Evolutionary conservation across 1,140 invertebrate genomes (phyloP).

Genomic region (Diplogasteroides magnus): DNA sequence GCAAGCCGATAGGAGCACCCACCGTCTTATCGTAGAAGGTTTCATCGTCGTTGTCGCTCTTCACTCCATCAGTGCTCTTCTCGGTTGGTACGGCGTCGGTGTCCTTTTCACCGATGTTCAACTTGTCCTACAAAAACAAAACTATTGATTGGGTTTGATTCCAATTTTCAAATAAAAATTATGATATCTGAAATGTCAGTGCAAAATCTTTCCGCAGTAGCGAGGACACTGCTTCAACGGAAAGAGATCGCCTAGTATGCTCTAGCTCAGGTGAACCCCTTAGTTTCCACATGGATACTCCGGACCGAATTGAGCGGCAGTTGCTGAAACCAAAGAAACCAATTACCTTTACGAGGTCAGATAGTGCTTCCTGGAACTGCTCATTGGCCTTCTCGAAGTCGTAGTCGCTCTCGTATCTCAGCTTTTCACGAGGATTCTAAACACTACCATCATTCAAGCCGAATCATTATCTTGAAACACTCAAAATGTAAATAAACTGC

Average conservation of each 20-base stretch:
- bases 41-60: conserved; percentile 48
- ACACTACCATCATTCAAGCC: neutral
- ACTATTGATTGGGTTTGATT: conserved; percentile 10
- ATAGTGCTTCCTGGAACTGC: conserved; percentile 71
- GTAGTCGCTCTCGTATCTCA: conserved; percentile 90
- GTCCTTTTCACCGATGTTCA: too few relatives aligned
- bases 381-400: conserved; percentile 96
- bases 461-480: neutral
- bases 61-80: conserved; percentile 15
- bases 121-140: conserved; percentile 12
- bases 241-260: neutral
- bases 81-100: neutral
- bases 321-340: conserved; percentile 2
- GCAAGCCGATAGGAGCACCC: neutral
- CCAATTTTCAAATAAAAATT: conserved; percentile 1
- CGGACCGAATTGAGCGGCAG: neutral
- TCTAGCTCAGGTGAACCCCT: neutral
- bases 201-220: neutral
- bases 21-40: conserved; percentile 73
- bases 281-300: neutral
- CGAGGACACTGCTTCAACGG: neutral
- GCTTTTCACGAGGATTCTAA: conserved; percentile 62
- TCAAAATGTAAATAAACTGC: conserved; percentile 6
- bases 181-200: neutral
- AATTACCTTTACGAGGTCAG: conserved; percentile 16